phyloP scores from a whole-genome alignment of 2,888 invertebrate species.

The Micoletzkya japonica region DNA sequence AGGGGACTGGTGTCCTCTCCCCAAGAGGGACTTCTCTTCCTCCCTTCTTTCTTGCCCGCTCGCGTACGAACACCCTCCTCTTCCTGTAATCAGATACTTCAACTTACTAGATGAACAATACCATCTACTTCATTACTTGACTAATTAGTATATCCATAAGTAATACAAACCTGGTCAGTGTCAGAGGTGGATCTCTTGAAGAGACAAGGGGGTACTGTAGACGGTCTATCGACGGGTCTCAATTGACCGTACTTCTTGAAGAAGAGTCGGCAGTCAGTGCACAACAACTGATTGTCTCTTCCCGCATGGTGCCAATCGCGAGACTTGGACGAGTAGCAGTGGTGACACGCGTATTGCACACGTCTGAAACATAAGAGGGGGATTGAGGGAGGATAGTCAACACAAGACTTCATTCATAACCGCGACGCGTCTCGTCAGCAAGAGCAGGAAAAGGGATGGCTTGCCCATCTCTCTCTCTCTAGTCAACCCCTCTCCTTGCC shows the following conservation, averaged over 20 bases:
- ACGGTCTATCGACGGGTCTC: conserved; percentile 65
- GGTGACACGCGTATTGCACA: conserved; percentile 74
- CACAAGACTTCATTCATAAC: not conserved
- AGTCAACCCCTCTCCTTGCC: not conserved
- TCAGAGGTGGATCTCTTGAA: conserved; percentile 32
- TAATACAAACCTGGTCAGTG: conserved; percentile 12
- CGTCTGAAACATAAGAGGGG: conserved; percentile 68
- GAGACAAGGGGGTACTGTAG: conserved; percentile 65
- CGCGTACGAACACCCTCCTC: conserved; percentile 11
- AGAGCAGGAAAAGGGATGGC: not conserved
- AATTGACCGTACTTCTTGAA: conserved; percentile 80
- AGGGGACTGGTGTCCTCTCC: not conserved
- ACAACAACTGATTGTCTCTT: conserved; percentile 75
- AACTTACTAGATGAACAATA: not conserved
- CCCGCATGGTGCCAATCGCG: conserved; percentile 78
- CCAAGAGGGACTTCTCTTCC: conserved; percentile 5
- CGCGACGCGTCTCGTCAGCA: not conserved
- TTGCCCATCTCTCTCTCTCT: not conserved
- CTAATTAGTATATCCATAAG: not conserved
- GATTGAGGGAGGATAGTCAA: not conserved
- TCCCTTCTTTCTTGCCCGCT: conserved; percentile 20
- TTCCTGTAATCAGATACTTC: not conserved
- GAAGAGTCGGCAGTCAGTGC: conserved; percentile 78
- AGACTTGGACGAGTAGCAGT: conserved; percentile 76
- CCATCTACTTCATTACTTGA: not conserved